A percentile compares a stretch with the other conserved stretches of the same genome.
phyloP scores from a whole-genome alignment of 2,888 invertebrate species.

The Cordilura impudica region DNA sequence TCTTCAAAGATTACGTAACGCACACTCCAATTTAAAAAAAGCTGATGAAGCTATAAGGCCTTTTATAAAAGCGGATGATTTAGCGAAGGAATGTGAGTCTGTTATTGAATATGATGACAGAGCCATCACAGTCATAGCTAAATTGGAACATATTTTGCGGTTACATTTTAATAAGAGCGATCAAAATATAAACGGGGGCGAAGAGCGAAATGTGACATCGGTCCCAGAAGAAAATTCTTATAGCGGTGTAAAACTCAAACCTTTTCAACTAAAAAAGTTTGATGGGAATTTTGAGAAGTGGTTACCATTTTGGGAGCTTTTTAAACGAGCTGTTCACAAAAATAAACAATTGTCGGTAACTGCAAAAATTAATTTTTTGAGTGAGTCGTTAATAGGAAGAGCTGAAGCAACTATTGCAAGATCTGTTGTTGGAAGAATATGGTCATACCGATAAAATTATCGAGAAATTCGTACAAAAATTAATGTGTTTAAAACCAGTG shows the following conservation, averaged over 20 bases:
- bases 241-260: slow-evolving; percentile 38
- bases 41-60: slow-evolving; percentile 41
- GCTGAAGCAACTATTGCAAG: slow-evolving; percentile 42
- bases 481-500: slow-evolving; percentile 40
- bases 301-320: slow-evolving; percentile 58
- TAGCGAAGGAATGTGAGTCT: slow-evolving; percentile 21
- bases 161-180: not conserved
- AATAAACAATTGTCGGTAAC: slow-evolving; percentile 39
- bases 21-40: slow-evolving; percentile 34
- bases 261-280: slow-evolving; percentile 44
- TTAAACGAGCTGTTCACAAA: slow-evolving; percentile 51
- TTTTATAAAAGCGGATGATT: slow-evolving; percentile 24
- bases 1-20: slow-evolving; percentile 25
- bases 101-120: slow-evolving; percentile 45
- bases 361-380: slow-evolving; percentile 50
- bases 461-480: slow-evolving; percentile 46
- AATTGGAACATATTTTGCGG: slow-evolving; percentile 18
- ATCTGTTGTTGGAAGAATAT: slow-evolving; percentile 43
- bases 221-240: not conserved
- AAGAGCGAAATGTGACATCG: not conserved
- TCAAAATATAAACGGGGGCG: no score
- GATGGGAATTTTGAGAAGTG: slow-evolving; percentile 54
- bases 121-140: slow-evolving; percentile 19
- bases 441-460: slow-evolving; percentile 45
- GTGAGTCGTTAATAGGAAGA: slow-evolving; percentile 36